These are phyloP conservation scores for Charaxes varanes DNA, from an alignment of 1,140 invertebrate species.

Conservation along the genomic window DNA sequence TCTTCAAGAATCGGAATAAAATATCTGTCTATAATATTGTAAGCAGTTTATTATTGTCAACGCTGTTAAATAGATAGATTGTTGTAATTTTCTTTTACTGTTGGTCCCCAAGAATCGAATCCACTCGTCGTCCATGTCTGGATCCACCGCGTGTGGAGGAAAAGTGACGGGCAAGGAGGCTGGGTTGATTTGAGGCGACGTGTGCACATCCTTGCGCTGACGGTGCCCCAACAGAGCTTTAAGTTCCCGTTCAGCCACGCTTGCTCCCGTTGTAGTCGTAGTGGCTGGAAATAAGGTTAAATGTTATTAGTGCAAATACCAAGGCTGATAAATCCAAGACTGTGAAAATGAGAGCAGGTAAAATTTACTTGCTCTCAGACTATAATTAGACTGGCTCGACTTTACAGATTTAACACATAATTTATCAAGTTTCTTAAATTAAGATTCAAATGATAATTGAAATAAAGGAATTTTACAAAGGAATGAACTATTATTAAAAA, in stretches of 20 bases:
- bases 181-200: background rate
- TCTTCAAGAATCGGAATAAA: slow-evolving; percentile 15
- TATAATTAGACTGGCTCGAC: too few relatives aligned
- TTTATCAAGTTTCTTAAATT: too few relatives aligned
- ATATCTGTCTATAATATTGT: slow-evolving; percentile 37
- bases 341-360: too few relatives aligned
- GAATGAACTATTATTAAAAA: too few relatives aligned
- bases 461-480: too few relatives aligned
- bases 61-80: slow-evolving; percentile 26
- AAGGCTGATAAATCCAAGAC: too few relatives aligned
- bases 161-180: slow-evolving; percentile 16
- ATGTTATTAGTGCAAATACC: background rate
- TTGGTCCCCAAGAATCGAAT: slow-evolving; percentile 30
- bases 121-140: slow-evolving; percentile 33
- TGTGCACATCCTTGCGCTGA: slow-evolving; percentile 29
- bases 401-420: too few relatives aligned
- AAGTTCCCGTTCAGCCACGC: slow-evolving; percentile 41
- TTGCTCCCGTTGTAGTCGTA: slow-evolving; percentile 7
- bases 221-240: slow-evolving; percentile 30
- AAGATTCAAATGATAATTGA: too few relatives aligned
- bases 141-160: slow-evolving; percentile 27
- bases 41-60: slow-evolving; percentile 52
- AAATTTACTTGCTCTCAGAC: too few relatives aligned
- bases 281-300: background rate
- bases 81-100: background rate